A percentile compares a stretch with the other conserved stretches of the same genome.
These are phyloP conservation scores for Polyploca ridens DNA, from an alignment of 2,888 invertebrate species.

Conservation along the genomic window DNA sequence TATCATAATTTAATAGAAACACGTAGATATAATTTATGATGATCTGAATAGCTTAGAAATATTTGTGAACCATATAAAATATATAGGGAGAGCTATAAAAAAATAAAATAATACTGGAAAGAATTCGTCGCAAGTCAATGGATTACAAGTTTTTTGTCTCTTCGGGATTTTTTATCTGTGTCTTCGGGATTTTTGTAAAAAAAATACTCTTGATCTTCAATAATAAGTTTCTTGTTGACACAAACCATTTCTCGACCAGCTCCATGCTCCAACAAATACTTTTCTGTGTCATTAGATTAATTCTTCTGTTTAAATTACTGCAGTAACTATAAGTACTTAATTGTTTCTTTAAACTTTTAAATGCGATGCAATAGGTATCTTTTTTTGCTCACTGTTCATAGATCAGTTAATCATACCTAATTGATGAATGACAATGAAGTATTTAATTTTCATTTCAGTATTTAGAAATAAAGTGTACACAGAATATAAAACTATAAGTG, in stretches of 20 bases:
- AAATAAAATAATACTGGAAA: too few relatives aligned
- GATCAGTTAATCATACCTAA: not conserved
- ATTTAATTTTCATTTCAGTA: too few relatives aligned
- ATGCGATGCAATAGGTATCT: not conserved
- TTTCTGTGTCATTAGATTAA: not conserved
- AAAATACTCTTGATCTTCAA: too few relatives aligned
- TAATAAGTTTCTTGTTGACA: too few relatives aligned
- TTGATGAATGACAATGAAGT: not conserved
- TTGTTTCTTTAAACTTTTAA: not conserved
- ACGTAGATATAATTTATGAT: conserved; percentile 1
- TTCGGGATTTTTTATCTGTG: too few relatives aligned
- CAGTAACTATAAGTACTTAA: not conserved
- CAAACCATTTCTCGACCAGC: too few relatives aligned
- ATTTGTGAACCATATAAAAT: not conserved
- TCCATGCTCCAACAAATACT: not conserved
- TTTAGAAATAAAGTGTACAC: too few relatives aligned
- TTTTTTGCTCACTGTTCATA: too few relatives aligned
- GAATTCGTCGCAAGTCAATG: too few relatives aligned
- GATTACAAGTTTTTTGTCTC: too few relatives aligned
- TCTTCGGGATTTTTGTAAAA: too few relatives aligned
- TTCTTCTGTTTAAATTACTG: not conserved
- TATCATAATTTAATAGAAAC: conserved; percentile 19
- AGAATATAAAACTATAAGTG: too few relatives aligned
- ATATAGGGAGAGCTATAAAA: not conserved
- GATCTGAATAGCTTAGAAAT: not conserved